phyloP scores from a whole-genome alignment of 2,888 invertebrate species.

The Agrochola circellaris region DNA sequence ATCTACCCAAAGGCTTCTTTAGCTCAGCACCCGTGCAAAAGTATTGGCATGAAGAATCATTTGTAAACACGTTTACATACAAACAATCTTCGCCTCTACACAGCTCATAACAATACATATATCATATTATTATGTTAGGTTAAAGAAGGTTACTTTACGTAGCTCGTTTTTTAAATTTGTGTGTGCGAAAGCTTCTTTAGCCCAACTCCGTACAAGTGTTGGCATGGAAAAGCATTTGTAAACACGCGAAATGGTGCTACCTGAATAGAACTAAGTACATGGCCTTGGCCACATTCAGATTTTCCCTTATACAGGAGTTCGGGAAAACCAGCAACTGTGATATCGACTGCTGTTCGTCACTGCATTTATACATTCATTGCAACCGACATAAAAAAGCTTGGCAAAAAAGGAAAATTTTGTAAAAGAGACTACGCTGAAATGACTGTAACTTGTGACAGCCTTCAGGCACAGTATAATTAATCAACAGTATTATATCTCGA shows the following conservation, averaged over 20 bases:
- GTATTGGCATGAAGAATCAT: not conserved
- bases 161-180: not conserved
- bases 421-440: not conserved
- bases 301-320: not conserved
- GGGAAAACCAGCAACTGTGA: not conserved
- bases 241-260: not conserved
- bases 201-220: not conserved
- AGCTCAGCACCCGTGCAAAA: not conserved
- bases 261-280: not conserved
- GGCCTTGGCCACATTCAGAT: not conserved
- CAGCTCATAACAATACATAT: not conserved
- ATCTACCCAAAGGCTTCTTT: not conserved
- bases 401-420: not conserved
- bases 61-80: not conserved
- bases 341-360: not conserved
- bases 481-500: too few species aligned
- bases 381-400: too few species aligned
- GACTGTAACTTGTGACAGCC: not conserved
- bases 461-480: not conserved
- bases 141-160: not conserved
- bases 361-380: too few species aligned
- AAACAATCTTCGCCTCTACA: not conserved
- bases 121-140: not conserved
- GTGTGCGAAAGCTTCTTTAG: not conserved
- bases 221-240: not conserved